Evolutionary conservation across 2,797 vertebrate genomes (phyloP).

Genomic region (Numenius phaeopus): DNA sequence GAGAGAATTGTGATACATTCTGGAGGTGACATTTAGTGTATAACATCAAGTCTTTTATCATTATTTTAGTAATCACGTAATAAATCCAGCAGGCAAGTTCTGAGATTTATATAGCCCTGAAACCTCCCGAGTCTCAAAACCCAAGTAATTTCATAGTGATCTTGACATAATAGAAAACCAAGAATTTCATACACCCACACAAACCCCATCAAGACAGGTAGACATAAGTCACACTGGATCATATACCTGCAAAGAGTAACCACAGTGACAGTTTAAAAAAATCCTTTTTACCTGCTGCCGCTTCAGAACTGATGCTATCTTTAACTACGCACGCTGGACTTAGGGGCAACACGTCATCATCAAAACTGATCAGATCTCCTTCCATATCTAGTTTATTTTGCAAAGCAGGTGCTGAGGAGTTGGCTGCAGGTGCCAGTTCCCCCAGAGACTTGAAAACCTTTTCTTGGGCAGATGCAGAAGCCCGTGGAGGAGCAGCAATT

Average conservation of each 20-base stretch:
- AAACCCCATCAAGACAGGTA: background rate
- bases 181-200: background rate
- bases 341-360: constrained; percentile 84
- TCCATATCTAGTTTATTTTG: constrained; percentile 74
- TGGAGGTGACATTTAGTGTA: background rate
- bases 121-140: background rate
- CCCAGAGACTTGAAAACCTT: constrained; percentile 71
- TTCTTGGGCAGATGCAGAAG: constrained; percentile 77
- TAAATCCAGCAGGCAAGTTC: constrained; percentile 11
- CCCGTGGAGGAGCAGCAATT: constrained; percentile 60
- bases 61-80: background rate
- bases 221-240: background rate
- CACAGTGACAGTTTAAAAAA: background rate
- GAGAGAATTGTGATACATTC: background rate
- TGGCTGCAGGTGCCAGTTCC: constrained; percentile 66
- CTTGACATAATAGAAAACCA: background rate
- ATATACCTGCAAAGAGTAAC: background rate
- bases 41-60: background rate
- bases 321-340: constrained; percentile 55
- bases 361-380: constrained; percentile 88
- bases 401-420: constrained; percentile 20
- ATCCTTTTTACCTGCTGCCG: constrained; percentile 80
- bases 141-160: background rate
- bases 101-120: background rate
- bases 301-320: constrained; percentile 68